Base-by-base conservation (phyloP, 1,140 invertebrate species). In the Drosophila pallidifrons region DNA sequence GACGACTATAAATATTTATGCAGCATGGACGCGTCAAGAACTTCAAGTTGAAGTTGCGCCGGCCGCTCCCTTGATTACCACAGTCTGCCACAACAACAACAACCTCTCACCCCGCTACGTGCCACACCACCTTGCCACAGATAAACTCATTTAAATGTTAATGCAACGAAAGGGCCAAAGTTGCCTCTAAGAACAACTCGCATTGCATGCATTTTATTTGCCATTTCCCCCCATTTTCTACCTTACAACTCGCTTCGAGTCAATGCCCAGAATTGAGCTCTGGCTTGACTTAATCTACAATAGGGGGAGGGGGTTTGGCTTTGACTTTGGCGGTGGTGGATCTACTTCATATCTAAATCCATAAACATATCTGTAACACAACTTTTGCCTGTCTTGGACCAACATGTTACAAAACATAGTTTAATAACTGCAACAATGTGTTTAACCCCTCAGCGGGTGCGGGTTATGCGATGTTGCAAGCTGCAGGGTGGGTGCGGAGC, bases 71-170 rank as follows among this genome's bases (percentile, higher is more conserved):
- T 10, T 45, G 68, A 55, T 63, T 65, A 45, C 35, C 41, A 25
- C 20, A 25, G 13, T 15, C 20, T 64, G 61, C 32, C 20, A 32
- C 51, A 54, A 30, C 25, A 52, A 11, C 49, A 55, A 41, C 38
- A n/a, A 1, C 20, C 20, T 13, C n/a, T 13, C 41, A 38, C 32
- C 32, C 30, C 52, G 38, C 55, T 13, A 1, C 1, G 10, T 15
- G 7, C 25, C 46, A 35, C 63, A 65, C 58, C 67, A 59, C n/a
- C 60, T 57, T 66, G 8, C 45, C 72, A 60, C 61, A 89, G 81
- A 89, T 88, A 88, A 88, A 89, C 85, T 89, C 85, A 88, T 88
- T 89, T 88, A 88, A 88, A 88, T 88, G 85, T 88, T 88, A 88
- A 88, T 88, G 85, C 85, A 83, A 75, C 82, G 68, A 72, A 52